phyloP scores from a whole-genome alignment of 2,888 invertebrate species.

The Limnephilus rhombicus region DNA sequence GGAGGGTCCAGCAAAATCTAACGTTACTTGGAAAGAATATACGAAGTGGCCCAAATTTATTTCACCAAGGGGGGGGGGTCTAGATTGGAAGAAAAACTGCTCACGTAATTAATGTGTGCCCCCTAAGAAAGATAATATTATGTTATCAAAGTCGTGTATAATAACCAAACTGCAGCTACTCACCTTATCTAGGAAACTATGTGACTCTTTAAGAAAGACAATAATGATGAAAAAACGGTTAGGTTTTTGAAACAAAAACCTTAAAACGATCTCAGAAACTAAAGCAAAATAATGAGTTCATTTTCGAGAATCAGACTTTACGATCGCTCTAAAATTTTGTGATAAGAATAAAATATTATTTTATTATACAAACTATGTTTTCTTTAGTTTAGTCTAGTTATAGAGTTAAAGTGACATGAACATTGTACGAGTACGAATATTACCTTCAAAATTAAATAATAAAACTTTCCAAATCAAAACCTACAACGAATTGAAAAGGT shows the following conservation, averaged over 20 bases:
- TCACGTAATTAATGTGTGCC: too few relatives aligned
- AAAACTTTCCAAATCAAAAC: not conserved
- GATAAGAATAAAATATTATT: constrained; percentile 33
- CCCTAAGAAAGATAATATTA: not conserved
- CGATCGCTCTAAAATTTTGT: constrained; percentile 35
- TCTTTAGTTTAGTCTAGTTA: not conserved
- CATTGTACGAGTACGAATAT: not conserved
- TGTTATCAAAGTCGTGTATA: not conserved
- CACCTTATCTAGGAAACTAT: not conserved
- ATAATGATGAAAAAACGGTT: not conserved
- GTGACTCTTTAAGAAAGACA: not conserved
- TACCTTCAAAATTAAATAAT: not conserved
- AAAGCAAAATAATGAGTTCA: not conserved
- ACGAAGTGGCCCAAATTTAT: too few relatives aligned
- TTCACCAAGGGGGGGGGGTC: too few relatives aligned
- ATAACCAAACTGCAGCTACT: not conserved
- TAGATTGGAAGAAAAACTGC: too few relatives aligned
- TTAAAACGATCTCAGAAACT: not conserved
- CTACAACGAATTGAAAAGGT: not conserved
- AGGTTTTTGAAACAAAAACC: not conserved
- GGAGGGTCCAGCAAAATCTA: too few relatives aligned
- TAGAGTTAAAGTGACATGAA: not conserved
- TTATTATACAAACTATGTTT: not conserved
- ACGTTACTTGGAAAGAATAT: too few relatives aligned
- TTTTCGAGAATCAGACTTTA: constrained; percentile 7